Percentiles rank a stretch among this genome's conserved stretches.
phyloP scores from a whole-genome alignment of 2,797 vertebrate genomes.

The Eidolon dupreanum region DNA sequence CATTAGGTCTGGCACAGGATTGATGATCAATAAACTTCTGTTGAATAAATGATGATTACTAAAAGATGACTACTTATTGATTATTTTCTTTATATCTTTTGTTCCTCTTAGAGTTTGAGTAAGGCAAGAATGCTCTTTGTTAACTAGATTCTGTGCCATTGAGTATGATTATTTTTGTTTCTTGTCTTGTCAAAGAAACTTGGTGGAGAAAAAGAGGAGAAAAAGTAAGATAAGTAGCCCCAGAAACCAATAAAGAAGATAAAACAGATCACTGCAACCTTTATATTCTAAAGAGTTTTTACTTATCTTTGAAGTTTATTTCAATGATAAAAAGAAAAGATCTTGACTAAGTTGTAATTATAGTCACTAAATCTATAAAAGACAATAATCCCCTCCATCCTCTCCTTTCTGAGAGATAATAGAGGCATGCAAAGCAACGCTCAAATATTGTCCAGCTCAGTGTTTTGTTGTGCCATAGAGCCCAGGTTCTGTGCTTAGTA shows the following conservation, averaged over 20 bases:
- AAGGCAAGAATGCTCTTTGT: background rate
- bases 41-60: constrained; percentile 11
- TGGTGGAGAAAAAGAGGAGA: background rate
- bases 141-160: constrained; percentile 18
- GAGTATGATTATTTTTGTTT: background rate
- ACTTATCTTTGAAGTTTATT: constrained; percentile 33
- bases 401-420: constrained; percentile 15
- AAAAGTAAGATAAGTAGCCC: background rate
- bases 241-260: constrained; percentile 7
- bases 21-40: background rate
- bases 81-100: constrained; percentile 25
- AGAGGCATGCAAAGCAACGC: background rate
- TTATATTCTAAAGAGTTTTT: background rate
- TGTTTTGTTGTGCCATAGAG: constrained; percentile 16
- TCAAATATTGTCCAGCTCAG: background rate
- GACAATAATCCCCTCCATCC: background rate
- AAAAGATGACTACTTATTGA: background rate
- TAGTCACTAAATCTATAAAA: background rate
- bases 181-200: background rate
- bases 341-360: background rate
- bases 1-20: background rate
- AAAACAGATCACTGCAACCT: background rate
- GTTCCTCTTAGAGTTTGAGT: background rate
- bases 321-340: constrained; percentile 27
- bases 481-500: background rate